Evolutionary conservation across 2,888 invertebrate genomes (phyloP), one percentile per base, ranked within the genome.

Genomic region (Dryococelus australis): DNA sequence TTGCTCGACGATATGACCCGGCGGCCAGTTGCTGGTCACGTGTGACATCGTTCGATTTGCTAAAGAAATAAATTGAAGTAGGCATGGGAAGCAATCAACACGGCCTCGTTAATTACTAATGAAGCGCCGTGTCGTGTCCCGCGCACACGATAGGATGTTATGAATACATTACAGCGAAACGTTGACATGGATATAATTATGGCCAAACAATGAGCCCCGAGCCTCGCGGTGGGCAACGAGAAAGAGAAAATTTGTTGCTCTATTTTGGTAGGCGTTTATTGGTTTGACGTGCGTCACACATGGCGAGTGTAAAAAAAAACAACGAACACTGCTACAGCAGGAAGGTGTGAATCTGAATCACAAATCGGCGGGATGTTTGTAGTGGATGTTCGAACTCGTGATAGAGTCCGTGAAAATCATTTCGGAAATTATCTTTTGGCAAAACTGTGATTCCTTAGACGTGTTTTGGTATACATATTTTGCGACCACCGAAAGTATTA

Each of bases 131-230:
- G 35, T 35, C 47, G 65, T n/a, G 65, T n/a, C 20, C 65, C 13
- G 65, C 12, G 16, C 24, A 65, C 65, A 24, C n/a, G 65, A 65
- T 65, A 65, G 65, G 24, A 65, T 65, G 65, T 65, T 65, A 65
- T 65, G 65, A 65, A 65, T 65, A 24, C 65, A 65, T 65, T 65
- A 65, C 65, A n/a, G 65, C 65, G 65, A n/a, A n/a, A 65, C 65
- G 65, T n/a, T 65, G 65, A 65, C 65, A 65, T 65, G 65, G 65
- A 65, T 65, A 65, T 65, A 65, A 65, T 65, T 65, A 65, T 65
- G 65, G 65, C 65, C 65, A 65, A 65, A 65, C 65, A 65, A 65
- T 65, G 65, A 65, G 65, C 65, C 4, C 20, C 65, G 6, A 65
- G 13, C n/a, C 65, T 20, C 65, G 65, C n/a, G 13, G 47, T 24